Percentiles rank a stretch among this genome's conserved stretches.
Conservation (phyloP, 2,797 vertebrate species). For the Phaenicophaeus curvirostris region DNA sequence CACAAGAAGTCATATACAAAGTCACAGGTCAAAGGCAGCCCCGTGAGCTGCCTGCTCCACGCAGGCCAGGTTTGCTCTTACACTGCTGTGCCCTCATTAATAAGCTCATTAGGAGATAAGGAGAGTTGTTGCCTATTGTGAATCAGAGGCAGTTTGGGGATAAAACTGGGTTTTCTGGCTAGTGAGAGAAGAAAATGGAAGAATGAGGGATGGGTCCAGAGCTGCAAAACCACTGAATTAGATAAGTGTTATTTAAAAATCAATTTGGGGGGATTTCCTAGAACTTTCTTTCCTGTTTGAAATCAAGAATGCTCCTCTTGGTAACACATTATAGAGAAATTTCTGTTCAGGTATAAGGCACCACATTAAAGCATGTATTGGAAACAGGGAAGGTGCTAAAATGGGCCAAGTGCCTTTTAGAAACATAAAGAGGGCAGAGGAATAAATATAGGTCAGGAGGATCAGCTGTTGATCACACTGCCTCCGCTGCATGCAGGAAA, state of each 20-base stretch:
- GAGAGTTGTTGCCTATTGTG: background rate
- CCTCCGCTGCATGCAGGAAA: background rate
- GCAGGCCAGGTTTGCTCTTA: background rate
- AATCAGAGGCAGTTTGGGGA: background rate
- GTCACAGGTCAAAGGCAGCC: slow-evolving; percentile 34
- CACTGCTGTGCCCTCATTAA: background rate
- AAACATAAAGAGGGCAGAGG: background rate
- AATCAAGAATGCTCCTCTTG: background rate
- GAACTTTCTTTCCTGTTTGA: background rate
- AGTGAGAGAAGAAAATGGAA: background rate
- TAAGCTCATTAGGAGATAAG: background rate
- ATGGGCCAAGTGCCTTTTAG: background rate
- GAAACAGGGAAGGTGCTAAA: background rate
- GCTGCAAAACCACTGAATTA: background rate
- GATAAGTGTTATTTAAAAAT: background rate
- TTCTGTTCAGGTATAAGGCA: background rate
- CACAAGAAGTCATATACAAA: slow-evolving; percentile 58
- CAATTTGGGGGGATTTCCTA: background rate
- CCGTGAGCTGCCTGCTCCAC: background rate
- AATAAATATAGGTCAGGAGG: background rate
- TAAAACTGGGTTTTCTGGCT: background rate
- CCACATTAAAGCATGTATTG: accelerated
- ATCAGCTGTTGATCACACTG: background rate
- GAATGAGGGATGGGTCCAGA: background rate
- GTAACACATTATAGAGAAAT: background rate